Base-by-base conservation (phyloP, 2,888 invertebrate species). In the Baronia brevicornis region DNA sequence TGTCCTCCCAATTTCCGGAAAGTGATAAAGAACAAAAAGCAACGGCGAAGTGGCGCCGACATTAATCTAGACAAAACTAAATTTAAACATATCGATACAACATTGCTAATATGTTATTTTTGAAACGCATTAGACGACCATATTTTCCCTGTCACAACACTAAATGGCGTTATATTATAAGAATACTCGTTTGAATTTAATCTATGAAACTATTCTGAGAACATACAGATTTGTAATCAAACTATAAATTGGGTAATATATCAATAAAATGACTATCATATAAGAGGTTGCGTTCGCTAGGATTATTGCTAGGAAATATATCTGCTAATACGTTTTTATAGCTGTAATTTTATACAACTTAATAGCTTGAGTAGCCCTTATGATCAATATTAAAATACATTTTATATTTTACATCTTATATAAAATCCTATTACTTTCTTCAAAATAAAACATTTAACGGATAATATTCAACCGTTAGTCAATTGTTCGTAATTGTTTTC, bases 161-260 rank as follows among this genome's bases (percentile, higher is more conserved):
- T n/a, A n/a, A n/a, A n/a, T n/a, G n/a, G n/a, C n/a, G n/a, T n/a
- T n/a, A n/a, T n/a, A n/a, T n/a, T n/a, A n/a, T n/a, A n/a, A n/a
- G n/a, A n/a, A n/a, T n/a, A n/a, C n/a, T n/a, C n/a, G n/a, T n/a
- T n/a, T n/a, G n/a, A 49, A 42, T 56, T 58, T 56, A 60, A 59
- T 57, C 58, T 48, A 48, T 57, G 67, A 66, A 63, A 49, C 51
- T 53, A 64, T 63, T 59, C 60, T 52, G 39, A 41, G 35, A 44
- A 53, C 48, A 54, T 54, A 53, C 46, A 43, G 50, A 52, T 45
- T 53, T 48, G 57, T 57, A 54, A 57, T 55, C 46, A 42, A 41
- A 43, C 39, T 44, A 59, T 65, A 60, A 65, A 63, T 67, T 67
- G 57, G 59, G 68, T 63, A 74, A 73, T 67, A 63, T 60, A 68